Evolutionary conservation across 2,113 vertebrate species (phyloP).

Genomic region (Zapus hudsonius): DNA sequence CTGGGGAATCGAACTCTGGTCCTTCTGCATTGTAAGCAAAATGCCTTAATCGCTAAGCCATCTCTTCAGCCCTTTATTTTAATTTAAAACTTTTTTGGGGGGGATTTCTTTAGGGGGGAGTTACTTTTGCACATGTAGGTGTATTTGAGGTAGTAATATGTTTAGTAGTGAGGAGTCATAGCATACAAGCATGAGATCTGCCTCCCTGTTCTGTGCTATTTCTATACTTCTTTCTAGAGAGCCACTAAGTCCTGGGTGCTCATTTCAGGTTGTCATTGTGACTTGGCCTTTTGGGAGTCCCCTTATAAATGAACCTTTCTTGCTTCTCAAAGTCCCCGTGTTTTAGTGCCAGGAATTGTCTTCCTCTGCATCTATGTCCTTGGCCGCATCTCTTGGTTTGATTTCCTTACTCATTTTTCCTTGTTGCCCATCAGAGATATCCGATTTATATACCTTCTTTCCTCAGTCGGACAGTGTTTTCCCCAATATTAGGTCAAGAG

Average conservation of each 20-base stretch:
- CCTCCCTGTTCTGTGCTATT: background rate
- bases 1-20: too few species aligned
- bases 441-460: background rate
- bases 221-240: background rate
- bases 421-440: background rate
- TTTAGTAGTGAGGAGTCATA: background rate
- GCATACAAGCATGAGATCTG: background rate
- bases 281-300: background rate
- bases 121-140: background rate
- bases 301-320: background rate
- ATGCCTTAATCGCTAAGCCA: too few species aligned
- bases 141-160: background rate
- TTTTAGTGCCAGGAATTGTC: background rate
- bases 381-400: background rate
- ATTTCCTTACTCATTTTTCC: background rate
- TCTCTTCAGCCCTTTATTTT: too few species aligned
- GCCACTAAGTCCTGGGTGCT: background rate
- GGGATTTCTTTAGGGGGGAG: background rate
- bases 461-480: background rate
- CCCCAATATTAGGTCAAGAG: conserved; percentile 6
- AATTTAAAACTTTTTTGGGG: background rate
- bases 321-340: background rate
- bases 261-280: background rate
- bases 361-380: background rate
- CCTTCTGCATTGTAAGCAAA: too few species aligned